phyloP scores from a whole-genome alignment of 2,888 invertebrate genomes.

The Caenorhabditis doughertyi region DNA sequence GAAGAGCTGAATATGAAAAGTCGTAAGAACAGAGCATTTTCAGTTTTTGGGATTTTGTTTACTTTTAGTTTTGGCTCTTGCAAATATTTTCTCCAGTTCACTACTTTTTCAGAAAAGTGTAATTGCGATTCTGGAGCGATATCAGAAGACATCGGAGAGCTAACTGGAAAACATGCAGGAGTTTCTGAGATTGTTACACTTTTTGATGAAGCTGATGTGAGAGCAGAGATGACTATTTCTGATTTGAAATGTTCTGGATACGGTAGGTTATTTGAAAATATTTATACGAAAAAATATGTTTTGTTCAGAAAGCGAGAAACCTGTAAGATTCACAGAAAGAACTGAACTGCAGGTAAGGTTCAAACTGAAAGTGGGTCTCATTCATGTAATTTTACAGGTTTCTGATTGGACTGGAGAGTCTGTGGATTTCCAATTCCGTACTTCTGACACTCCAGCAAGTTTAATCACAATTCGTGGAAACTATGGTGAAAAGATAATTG shows the following conservation, averaged over 20 bases:
- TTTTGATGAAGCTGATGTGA: constrained; percentile 65
- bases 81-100: neutral
- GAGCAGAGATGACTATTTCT: constrained; percentile 71
- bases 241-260: constrained; percentile 75
- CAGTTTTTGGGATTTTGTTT: neutral
- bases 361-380: too few species aligned
- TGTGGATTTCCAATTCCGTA: constrained; percentile 59
- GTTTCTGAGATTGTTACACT: constrained; percentile 69
- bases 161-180: constrained; percentile 70
- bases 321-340: constrained; percentile 53
- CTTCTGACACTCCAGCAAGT: constrained; percentile 47
- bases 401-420: constrained; percentile 55
- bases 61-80: neutral
- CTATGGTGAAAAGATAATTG: constrained; percentile 51
- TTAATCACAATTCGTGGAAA: constrained; percentile 42
- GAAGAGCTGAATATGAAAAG: constrained; percentile 25
- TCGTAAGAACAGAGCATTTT: constrained; percentile 19
- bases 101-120: constrained; percentile 67
- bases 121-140: constrained; percentile 73
- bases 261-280: constrained; percentile 21
- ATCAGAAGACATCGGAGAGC: constrained; percentile 69
- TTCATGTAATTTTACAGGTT: constrained; percentile 10
- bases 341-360: constrained; percentile 37
- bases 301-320: constrained; percentile 43
- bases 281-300: neutral